Conservation (phyloP, 2,113 vertebrate species). For the Apeltes quadracus region DNA sequence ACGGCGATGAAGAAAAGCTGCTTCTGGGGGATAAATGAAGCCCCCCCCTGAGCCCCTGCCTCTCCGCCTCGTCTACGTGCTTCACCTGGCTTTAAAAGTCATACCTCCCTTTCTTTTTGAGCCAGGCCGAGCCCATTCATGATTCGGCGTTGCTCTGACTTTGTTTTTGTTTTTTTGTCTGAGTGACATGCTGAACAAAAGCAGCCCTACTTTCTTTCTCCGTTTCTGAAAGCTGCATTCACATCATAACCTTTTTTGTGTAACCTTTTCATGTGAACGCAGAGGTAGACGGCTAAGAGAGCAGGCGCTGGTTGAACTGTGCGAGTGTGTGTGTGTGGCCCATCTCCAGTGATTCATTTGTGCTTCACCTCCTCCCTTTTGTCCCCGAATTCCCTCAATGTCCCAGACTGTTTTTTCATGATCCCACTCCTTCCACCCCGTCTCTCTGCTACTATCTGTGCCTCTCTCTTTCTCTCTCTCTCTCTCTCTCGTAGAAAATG, state of each 20-base stretch:
- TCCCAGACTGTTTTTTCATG: conserved; percentile 38
- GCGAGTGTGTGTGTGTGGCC: conserved; percentile 50
- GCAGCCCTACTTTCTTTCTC: conserved; percentile 36
- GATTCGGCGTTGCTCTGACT: conserved; percentile 36
- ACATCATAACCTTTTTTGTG: conserved; percentile 49
- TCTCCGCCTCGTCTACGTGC: conserved; percentile 39
- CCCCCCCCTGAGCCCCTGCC: conserved; percentile 33
- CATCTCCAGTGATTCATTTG: conserved; percentile 52
- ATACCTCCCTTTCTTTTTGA: conserved; percentile 58
- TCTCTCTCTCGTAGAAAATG: conserved; percentile 13
- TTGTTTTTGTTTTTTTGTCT: conserved; percentile 14
- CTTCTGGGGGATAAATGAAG: conserved; percentile 42
- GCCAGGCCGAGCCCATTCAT: conserved; percentile 64
- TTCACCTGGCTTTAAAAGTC: conserved; percentile 52
- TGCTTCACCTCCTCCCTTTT: conserved; percentile 56
- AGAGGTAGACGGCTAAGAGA: conserved; percentile 23
- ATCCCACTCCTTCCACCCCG: conserved; percentile 16
- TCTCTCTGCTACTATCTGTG: conserved; percentile 5
- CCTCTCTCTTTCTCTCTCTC: neutral
- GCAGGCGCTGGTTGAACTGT: conserved; percentile 27
- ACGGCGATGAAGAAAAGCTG: neutral
- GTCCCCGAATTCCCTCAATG: conserved; percentile 42
- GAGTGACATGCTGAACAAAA: conserved; percentile 43
- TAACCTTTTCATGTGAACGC: conserved; percentile 43
- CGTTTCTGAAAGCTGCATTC: conserved; percentile 34